These are phyloP conservation scores for cat (Felis catus) DNA, from an alignment of 2,113 vertebrate species.

Conservation along the genomic window DNA sequence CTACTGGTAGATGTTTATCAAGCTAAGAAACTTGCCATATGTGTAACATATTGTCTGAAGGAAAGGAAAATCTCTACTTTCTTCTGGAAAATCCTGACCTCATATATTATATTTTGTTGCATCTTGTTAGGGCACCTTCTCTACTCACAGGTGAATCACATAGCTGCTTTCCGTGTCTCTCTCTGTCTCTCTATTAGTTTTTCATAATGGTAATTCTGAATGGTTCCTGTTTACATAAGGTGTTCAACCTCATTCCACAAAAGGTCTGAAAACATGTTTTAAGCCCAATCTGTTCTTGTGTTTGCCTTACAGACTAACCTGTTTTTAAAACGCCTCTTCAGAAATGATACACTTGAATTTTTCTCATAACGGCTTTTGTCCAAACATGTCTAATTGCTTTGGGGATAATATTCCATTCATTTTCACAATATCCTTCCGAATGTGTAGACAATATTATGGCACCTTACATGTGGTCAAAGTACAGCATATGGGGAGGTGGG, in stretches of 20 bases:
- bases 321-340: slow-evolving; percentile 64
- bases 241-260: slow-evolving; percentile 45
- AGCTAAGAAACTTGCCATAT: slow-evolving; percentile 61
- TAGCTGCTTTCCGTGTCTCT: not conserved
- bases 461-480: not conserved
- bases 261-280: slow-evolving; percentile 60
- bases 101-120: not conserved
- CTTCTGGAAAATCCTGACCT: not conserved
- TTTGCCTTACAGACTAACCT: slow-evolving; percentile 54
- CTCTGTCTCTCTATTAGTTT: not conserved
- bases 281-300: slow-evolving; percentile 66
- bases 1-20: slow-evolving; percentile 60
- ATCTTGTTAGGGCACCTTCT: not conserved
- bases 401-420: not conserved
- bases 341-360: slow-evolving; percentile 31
- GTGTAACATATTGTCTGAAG: slow-evolving; percentile 63
- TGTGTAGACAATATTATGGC: not conserved
- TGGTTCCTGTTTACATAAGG: not conserved
- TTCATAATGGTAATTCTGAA: not conserved
- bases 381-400: slow-evolving; percentile 55
- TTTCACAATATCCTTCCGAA: slow-evolving; percentile 33
- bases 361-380: slow-evolving; percentile 20
- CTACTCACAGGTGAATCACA: slow-evolving; percentile 26
- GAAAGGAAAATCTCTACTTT: slow-evolving; percentile 25
- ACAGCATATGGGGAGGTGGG: not conserved